Percentiles rank a stretch among this genome's conserved stretches.
These are phyloP conservation scores for Rhinophrynus dorsalis DNA, from an alignment of 2,797 vertebrate species.

Conservation along the genomic window DNA sequence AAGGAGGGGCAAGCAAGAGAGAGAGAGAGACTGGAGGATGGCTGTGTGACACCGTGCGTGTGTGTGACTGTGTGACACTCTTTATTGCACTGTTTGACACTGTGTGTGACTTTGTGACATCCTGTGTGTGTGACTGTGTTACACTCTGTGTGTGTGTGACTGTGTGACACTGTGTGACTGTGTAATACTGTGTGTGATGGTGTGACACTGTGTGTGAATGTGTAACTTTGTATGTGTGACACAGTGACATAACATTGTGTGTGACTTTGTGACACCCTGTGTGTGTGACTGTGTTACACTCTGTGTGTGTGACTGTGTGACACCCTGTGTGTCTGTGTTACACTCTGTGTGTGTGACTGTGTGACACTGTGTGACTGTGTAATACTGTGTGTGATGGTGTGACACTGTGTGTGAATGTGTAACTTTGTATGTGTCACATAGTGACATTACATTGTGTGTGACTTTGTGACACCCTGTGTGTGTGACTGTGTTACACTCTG, in stretches of 20 bases:
- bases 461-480: too few species aligned
- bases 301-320: background rate
- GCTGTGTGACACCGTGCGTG: slow-evolving; percentile 34
- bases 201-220: slow-evolving; percentile 37
- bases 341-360: too few species aligned
- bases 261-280: background rate
- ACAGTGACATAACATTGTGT: too few species aligned
- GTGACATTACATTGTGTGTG: background rate
- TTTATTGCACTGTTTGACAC: too few species aligned
- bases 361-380: slow-evolving; percentile 35
- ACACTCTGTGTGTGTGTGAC: background rate
- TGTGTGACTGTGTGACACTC: background rate
- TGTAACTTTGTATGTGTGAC: too few species aligned
- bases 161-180: too few species aligned
- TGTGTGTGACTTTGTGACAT: background rate
- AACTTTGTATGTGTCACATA: background rate
- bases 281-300: background rate
- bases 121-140: background rate
- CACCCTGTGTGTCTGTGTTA: too few species aligned
- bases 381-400: too few species aligned
- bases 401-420: background rate
- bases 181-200: too few species aligned
- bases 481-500: background rate
- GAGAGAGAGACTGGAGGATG: slow-evolving; percentile 52
- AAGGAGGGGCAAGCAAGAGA: slow-evolving; percentile 54